These are phyloP conservation scores for Drosophila asahinai DNA, from an alignment of 1,140 invertebrate genomes.

Conservation along the genomic window DNA sequence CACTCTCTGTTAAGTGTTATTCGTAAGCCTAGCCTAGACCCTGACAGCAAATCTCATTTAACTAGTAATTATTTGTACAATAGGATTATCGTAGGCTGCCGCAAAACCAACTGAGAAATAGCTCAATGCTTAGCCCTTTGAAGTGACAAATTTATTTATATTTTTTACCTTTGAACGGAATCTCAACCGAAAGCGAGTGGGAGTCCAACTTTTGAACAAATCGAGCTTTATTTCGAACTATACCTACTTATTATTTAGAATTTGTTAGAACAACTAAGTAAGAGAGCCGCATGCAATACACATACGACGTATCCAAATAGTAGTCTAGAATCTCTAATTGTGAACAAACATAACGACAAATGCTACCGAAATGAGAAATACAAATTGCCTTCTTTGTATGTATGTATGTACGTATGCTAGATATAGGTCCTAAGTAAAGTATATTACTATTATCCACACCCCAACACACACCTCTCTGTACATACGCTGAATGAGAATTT, in stretches of 20 bases:
- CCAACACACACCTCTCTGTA: slow-evolving; percentile 31
- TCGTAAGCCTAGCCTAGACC: slow-evolving; percentile 49
- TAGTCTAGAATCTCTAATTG: slow-evolving; percentile 59
- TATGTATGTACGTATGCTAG: slow-evolving; percentile 54
- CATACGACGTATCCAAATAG: slow-evolving; percentile 79
- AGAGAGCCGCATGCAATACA: slow-evolving; percentile 54
- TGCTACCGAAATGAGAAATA: slow-evolving; percentile 24
- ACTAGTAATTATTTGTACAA: slow-evolving; percentile 54
- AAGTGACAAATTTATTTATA: slow-evolving; percentile 25
- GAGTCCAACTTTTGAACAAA: slow-evolving; percentile 64
- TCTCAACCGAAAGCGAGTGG: slow-evolving; percentile 36
- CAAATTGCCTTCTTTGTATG: slow-evolving; percentile 54
- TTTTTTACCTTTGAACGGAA: slow-evolving; percentile 41
- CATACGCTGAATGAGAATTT: slow-evolving; percentile 42
- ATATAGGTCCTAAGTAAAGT: slow-evolving; percentile 36
- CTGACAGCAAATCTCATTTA: slow-evolving; percentile 57
- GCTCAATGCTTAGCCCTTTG: slow-evolving; percentile 24
- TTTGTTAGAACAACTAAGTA: slow-evolving; percentile 36
- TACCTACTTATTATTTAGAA: slow-evolving; percentile 25
- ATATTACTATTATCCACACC: slow-evolving; percentile 15
- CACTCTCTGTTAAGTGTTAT: slow-evolving; percentile 54
- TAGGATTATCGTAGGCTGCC: slow-evolving; percentile 33
- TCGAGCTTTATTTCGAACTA: slow-evolving; percentile 70
- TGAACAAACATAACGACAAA: slow-evolving; percentile 54
- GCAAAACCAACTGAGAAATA: slow-evolving; percentile 39